These are phyloP conservation scores for Leptogaster cylindrica DNA, from an alignment of 2,888 invertebrate species.

Conservation along the genomic window DNA sequence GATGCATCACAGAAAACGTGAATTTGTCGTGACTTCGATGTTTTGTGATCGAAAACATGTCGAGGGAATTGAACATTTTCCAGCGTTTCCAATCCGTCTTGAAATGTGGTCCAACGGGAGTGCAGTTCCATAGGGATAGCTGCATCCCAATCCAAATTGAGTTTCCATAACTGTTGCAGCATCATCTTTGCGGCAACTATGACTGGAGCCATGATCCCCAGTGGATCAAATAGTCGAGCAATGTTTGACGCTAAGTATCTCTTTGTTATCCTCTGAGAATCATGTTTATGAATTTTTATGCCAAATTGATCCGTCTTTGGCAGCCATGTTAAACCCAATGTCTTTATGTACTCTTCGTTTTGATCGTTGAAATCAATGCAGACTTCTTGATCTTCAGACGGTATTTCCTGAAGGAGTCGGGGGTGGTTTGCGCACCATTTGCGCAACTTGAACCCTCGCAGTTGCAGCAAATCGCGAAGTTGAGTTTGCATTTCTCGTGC, in stretches of 20 bases:
- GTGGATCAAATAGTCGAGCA: conserved; percentile 43
- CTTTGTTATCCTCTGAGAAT: conserved; percentile 37
- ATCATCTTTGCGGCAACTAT: conserved; percentile 43
- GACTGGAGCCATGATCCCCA: conserved; percentile 41
- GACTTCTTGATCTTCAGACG: not conserved
- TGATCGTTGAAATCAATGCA: not conserved
- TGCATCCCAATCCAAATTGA: conserved; percentile 8
- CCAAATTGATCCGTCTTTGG: conserved; percentile 40
- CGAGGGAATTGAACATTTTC: too few species aligned
- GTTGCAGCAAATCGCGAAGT: conserved; percentile 23
- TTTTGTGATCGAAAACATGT: not conserved
- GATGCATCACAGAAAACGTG: not conserved
- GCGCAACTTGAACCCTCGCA: conserved; percentile 37
- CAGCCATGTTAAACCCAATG: conserved; percentile 37
- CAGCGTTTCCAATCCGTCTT: not conserved
- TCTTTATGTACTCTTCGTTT: conserved; percentile 7
- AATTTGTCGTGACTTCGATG: not conserved
- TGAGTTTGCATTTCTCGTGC: conserved; percentile 39
- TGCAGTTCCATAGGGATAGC: not conserved
- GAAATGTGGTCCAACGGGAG: not conserved
- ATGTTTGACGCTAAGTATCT: conserved; percentile 29
- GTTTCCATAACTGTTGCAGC: conserved; percentile 43
- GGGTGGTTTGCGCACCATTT: conserved; percentile 40
- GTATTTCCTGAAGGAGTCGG: conserved; percentile 12
- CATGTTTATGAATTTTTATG: not conserved